Conservation (phyloP, 2,113 vertebrate species). For the Caranx melampygus region DNA sequence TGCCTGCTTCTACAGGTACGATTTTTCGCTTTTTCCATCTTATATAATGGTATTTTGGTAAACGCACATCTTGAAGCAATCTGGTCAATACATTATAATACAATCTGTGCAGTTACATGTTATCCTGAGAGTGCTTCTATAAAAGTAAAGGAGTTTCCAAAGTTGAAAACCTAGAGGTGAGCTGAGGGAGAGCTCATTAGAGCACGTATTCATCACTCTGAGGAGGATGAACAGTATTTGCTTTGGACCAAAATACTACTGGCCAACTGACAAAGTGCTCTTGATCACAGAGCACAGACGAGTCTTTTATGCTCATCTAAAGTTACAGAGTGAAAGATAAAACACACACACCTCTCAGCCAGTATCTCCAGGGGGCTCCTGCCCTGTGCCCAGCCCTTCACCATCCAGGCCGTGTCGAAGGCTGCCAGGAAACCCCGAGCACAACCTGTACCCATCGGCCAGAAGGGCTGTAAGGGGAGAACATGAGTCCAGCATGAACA, state of each 20-base stretch:
- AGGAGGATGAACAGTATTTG: not conserved
- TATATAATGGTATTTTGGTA: not conserved
- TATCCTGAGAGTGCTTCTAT: not conserved
- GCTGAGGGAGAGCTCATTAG: too few relatives aligned
- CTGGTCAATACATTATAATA: too few relatives aligned
- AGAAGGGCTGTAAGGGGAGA: conserved; percentile 89
- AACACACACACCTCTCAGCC: conserved; percentile 89
- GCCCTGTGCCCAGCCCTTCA: conserved; percentile 91
- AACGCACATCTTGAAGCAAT: too few relatives aligned
- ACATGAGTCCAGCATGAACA: not conserved
- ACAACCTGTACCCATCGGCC: conserved; percentile 99
- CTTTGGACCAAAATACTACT: not conserved
- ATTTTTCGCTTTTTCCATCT: not conserved
- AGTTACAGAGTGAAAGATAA: not conserved
- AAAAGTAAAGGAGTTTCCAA: too few relatives aligned
- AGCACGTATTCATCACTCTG: not conserved
- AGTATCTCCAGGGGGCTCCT: conserved; percentile 88
- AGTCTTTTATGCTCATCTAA: not conserved
- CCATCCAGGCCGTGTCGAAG: conserved; percentile 97
- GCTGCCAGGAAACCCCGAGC: conserved; percentile 96
- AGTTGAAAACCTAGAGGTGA: too few relatives aligned
- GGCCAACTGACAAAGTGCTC: too few relatives aligned
- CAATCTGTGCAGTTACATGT: not conserved
- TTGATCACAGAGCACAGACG: not conserved
- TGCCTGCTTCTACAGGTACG: too few relatives aligned